These are phyloP conservation scores for Nematostella vectensis DNA, from an alignment of 92 coral and sea anemone genomes.

Conservation along the genomic window DNA sequence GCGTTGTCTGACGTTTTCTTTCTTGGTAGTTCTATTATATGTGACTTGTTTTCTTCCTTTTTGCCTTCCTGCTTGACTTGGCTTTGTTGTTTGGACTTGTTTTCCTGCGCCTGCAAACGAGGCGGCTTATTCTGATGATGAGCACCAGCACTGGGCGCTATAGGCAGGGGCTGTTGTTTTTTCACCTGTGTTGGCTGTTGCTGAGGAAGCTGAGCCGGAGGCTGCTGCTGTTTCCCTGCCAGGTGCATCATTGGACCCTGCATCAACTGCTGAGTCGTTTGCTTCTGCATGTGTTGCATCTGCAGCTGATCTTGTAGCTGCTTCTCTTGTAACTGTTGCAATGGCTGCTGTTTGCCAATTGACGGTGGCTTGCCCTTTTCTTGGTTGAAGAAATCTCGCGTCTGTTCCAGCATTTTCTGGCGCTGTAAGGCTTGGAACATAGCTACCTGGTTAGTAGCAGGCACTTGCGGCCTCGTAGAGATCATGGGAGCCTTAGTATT, in stretches of 20 bases:
- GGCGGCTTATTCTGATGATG: slow-evolving; percentile 36
- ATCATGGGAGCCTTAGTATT: slow-evolving; percentile 31
- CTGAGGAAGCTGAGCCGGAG: slow-evolving; percentile 25
- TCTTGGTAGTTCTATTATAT: slow-evolving; percentile 43
- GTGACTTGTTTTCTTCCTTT: slow-evolving; percentile 58
- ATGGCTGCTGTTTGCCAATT: background rate
- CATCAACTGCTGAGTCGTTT: background rate
- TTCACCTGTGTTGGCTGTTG: slow-evolving; percentile 15
- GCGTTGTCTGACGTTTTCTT: slow-evolving; percentile 46
- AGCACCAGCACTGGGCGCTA: slow-evolving; percentile 28
- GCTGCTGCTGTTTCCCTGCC: slow-evolving; percentile 15
- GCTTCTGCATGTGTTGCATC: background rate
- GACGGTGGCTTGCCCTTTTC: background rate
- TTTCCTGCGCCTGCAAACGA: slow-evolving; percentile 33
- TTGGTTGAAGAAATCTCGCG: slow-evolving; percentile 56
- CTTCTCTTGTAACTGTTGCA: slow-evolving; percentile 1
- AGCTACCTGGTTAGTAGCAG: slow-evolving; percentile 32
- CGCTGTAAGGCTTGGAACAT: slow-evolving; percentile 75
- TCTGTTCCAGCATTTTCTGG: slow-evolving; percentile 84
- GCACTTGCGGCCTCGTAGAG: slow-evolving; percentile 43
- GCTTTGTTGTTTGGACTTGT: slow-evolving; percentile 48
- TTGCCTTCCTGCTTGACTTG: slow-evolving; percentile 50
- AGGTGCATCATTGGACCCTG: slow-evolving; percentile 13
- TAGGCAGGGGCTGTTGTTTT: slow-evolving; percentile 13
- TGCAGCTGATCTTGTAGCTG: slow-evolving; percentile 1